Conservation (phyloP, 2,113 vertebrate species). For the Clarias magur region DNA sequence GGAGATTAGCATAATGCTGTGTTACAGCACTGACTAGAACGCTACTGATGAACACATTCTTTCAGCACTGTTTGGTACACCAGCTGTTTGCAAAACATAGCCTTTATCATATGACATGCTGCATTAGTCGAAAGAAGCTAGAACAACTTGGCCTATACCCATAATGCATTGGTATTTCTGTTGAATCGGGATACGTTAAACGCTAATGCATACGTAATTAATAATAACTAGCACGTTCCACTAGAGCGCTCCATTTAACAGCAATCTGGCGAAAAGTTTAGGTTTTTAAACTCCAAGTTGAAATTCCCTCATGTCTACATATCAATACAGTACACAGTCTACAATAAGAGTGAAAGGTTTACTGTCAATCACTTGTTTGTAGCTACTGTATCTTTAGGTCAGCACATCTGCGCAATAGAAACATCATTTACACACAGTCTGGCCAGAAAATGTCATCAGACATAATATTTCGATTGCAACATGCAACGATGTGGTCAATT, state of each 20-base stretch:
- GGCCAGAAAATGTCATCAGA: too few species aligned
- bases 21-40: background rate
- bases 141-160: background rate
- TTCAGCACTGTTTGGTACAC: background rate
- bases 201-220: background rate
- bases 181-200: background rate
- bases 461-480: too few species aligned
- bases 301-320: too few species aligned
- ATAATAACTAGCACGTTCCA: background rate
- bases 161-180: background rate
- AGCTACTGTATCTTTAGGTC: background rate
- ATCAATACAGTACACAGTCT: background rate
- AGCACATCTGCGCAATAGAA: background rate
- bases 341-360: background rate
- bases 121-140: background rate
- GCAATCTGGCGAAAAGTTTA: background rate
- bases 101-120: slow-evolving; percentile 6
- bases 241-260: background rate
- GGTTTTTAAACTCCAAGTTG: too few species aligned
- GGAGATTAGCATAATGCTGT: slow-evolving; percentile 24
- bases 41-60: background rate
- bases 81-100: slow-evolving; percentile 20
- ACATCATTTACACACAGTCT: background rate
- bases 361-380: background rate
- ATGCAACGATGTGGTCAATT: too few species aligned